These are phyloP conservation scores for Catostylus mosaicus DNA, from an alignment of 30 jellyfish, hydroid and myxozoan species.

Conservation along the genomic window DNA sequence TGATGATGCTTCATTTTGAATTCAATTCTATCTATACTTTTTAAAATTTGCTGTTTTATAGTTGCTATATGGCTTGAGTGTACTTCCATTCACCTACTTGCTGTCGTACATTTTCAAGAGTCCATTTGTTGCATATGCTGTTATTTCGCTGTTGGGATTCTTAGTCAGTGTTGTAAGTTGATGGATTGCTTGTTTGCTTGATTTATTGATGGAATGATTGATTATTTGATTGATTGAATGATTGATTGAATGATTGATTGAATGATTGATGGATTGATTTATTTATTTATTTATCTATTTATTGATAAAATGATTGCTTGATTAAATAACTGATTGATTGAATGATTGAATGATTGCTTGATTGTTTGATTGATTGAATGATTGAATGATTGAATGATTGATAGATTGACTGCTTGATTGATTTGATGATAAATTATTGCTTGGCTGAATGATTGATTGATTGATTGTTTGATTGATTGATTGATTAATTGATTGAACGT, in stretches of 20 bases:
- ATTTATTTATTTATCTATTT: no score
- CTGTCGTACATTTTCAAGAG: conserved; percentile 76
- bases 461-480: not conserved
- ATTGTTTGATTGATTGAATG: not conserved
- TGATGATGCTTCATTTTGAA: no score
- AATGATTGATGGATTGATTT: not conserved
- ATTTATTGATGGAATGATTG: not conserved
- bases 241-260: not conserved
- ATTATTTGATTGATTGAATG: not conserved
- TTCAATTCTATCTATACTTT: no score
- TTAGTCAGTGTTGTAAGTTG: conserved; percentile 79
- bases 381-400: not conserved
- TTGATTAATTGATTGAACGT: no score
- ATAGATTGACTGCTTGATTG: no score
- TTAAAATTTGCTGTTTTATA: conserved; percentile 35
- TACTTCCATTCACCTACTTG: conserved; percentile 85
- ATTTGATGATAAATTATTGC: no score
- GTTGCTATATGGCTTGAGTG: conserved; percentile 80
- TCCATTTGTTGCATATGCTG: conserved; percentile 84
- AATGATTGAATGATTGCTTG: not conserved
- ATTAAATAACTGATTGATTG: conserved; percentile 1
- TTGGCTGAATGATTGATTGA: conserved; percentile 8
- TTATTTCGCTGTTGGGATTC: conserved; percentile 68
- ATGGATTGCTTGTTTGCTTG: not conserved
- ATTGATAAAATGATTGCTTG: no score